Percentiles rank a stretch among this genome's conserved stretches.
phyloP scores from a whole-genome alignment of 92 coral and sea anemone species.

The Virgularia gustaviana region DNA sequence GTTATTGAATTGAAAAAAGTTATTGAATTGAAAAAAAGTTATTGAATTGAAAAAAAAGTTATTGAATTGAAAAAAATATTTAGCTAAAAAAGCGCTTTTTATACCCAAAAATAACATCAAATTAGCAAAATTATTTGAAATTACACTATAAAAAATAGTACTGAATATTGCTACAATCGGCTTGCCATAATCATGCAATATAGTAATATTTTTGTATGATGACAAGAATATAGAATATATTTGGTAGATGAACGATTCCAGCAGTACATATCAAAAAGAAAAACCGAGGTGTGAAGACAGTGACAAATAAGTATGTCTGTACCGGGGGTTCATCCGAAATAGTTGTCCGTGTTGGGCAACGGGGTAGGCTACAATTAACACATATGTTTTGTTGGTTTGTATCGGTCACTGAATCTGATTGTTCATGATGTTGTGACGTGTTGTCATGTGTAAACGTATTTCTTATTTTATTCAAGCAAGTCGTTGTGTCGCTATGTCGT shows the following conservation, averaged over 20 bases:
- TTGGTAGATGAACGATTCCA: background rate
- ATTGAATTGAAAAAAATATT: too few relatives aligned
- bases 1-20: too few relatives aligned
- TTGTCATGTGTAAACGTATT: background rate
- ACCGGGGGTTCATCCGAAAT: background rate
- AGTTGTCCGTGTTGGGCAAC: constrained; percentile 2
- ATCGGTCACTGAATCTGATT: background rate
- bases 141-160: too few relatives aligned
- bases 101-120: too few relatives aligned
- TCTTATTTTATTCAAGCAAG: background rate
- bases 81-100: too few relatives aligned
- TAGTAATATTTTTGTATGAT: background rate
- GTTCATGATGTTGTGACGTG: background rate
- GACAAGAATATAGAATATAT: background rate
- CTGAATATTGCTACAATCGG: too few relatives aligned
- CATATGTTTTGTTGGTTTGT: background rate
- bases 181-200: background rate
- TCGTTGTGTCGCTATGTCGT: background rate
- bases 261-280: background rate
- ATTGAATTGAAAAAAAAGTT: too few relatives aligned
- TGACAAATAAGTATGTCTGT: background rate
- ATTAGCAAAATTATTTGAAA: too few relatives aligned
- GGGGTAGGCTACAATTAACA: constrained; percentile 22
- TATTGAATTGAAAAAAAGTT: too few relatives aligned
- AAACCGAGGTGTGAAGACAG: constrained; percentile 14